A percentile compares a stretch with the other conserved stretches of the same genome.
phyloP scores from a whole-genome alignment of 2,888 invertebrate species.

The Himalopsyche tibetana region DNA sequence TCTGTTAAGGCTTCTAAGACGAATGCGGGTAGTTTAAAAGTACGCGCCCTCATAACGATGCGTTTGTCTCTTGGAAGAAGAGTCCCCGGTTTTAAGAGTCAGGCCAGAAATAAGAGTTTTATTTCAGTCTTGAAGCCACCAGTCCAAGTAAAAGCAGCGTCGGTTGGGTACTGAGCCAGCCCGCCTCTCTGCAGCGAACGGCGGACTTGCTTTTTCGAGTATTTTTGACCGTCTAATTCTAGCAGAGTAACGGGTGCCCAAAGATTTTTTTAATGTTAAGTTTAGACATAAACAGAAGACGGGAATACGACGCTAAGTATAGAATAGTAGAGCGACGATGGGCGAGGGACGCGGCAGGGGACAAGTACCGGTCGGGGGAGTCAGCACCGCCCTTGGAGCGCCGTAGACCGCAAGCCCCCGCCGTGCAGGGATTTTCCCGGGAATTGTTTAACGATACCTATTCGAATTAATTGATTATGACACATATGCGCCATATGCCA shows the following conservation, averaged over 20 bases:
- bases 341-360: conserved; percentile 51
- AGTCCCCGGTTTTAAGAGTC: conserved; percentile 60
- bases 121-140: conserved; percentile 73
- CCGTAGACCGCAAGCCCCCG: conserved; percentile 20
- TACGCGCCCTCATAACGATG: conserved; percentile 29
- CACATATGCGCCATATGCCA: neutral
- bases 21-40: conserved; percentile 42
- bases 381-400: conserved; percentile 44
- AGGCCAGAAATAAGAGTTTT: conserved; percentile 74
- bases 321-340: conserved; percentile 67
- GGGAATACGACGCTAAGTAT: conserved; percentile 75
- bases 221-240: conserved; percentile 76
- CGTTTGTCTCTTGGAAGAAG: conserved; percentile 47
- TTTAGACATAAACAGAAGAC: conserved; percentile 75
- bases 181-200: conserved; percentile 65
- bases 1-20: conserved; percentile 47
- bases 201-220: conserved; percentile 74
- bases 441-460: neutral
- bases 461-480: conserved; percentile 4
- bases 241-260: conserved; percentile 66
- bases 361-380: conserved; percentile 48
- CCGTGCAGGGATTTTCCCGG: conserved; percentile 35
- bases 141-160: conserved; percentile 57
- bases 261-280: conserved; percentile 72
- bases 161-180: conserved; percentile 62